Evolutionary conservation across 2,113 vertebrate genomes (phyloP).

Genomic region (Misgurnus mizolepis): DNA sequence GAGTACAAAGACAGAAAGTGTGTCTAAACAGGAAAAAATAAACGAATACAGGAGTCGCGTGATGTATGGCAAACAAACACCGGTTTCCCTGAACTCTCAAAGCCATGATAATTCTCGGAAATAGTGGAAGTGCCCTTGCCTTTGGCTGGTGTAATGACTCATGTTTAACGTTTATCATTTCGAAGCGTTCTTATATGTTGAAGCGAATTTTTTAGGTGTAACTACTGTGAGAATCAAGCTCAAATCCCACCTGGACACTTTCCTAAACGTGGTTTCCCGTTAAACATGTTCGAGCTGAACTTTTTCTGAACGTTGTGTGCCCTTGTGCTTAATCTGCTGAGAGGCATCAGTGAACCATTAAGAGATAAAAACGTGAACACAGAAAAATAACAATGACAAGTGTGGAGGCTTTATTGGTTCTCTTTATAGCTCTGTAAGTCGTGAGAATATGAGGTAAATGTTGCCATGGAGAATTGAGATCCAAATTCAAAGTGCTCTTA

Average conservation of each 20-base stretch:
- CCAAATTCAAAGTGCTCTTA: conserved; percentile 35
- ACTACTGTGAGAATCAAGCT: background rate
- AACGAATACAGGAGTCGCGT: conserved; percentile 19
- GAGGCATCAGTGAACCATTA: conserved; percentile 5
- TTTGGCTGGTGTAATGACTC: conserved; percentile 36
- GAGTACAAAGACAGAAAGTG: conserved; percentile 40
- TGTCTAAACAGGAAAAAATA: conserved; percentile 5
- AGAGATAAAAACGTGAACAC: background rate
- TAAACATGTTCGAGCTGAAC: conserved; percentile 19
- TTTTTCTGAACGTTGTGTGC: background rate
- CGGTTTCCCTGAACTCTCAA: background rate
- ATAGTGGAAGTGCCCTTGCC: conserved; percentile 46
- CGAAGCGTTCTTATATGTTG: background rate
- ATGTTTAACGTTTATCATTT: conserved; percentile 38
- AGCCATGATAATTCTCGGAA: conserved; percentile 36
- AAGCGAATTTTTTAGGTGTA: background rate
- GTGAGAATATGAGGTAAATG: conserved; percentile 29
- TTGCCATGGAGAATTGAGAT: conserved; percentile 42
- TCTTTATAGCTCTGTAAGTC: conserved; percentile 31
- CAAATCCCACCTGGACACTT: conserved; percentile 27
- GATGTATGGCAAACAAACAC: conserved; percentile 44
- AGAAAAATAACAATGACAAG: conserved; percentile 14
- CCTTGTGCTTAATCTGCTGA: conserved; percentile 26
- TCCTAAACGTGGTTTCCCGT: background rate
- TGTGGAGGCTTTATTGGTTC: conserved; percentile 18